Conservation (phyloP, 2,113 vertebrate genomes). For the Micronycteris hirsuta region DNA sequence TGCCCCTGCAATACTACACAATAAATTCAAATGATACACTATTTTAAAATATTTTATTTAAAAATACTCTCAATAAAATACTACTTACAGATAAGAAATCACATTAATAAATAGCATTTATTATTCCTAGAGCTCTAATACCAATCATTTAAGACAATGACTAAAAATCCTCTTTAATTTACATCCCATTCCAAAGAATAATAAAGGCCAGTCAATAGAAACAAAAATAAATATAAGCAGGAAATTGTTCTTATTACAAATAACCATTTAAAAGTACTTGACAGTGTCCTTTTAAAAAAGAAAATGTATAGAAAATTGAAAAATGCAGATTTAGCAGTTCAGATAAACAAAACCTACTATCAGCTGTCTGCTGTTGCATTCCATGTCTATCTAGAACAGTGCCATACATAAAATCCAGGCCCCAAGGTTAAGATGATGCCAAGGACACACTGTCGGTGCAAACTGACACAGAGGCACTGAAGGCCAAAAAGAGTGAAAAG, state of each 20-base stretch:
- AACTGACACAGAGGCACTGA: neutral
- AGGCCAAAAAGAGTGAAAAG: neutral
- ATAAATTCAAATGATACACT: neutral
- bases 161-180: conserved; percentile 13
- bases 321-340: conserved; percentile 26
- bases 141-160: neutral
- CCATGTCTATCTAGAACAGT: neutral
- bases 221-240: conserved; percentile 41
- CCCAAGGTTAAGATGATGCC: neutral
- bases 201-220: conserved; percentile 38
- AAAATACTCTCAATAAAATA: conserved; percentile 33
- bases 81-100: neutral
- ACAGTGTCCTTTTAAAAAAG: conserved; percentile 76
- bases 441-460: conserved; percentile 65
- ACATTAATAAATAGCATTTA: neutral
- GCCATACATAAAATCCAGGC: neutral
- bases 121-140: conserved; percentile 4
- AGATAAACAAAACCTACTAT: conserved; percentile 10
- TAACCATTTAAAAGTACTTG: conserved; percentile 60
- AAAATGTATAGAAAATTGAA: conserved; percentile 30
- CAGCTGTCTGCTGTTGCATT: neutral
- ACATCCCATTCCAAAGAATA: conserved; percentile 17
- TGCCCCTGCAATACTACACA: neutral
- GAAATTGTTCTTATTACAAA: conserved; percentile 13
- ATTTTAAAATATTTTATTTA: neutral